These are phyloP conservation scores for Pseudonaja textilis DNA, from an alignment of 2,113 vertebrate genomes.

Conservation along the genomic window DNA sequence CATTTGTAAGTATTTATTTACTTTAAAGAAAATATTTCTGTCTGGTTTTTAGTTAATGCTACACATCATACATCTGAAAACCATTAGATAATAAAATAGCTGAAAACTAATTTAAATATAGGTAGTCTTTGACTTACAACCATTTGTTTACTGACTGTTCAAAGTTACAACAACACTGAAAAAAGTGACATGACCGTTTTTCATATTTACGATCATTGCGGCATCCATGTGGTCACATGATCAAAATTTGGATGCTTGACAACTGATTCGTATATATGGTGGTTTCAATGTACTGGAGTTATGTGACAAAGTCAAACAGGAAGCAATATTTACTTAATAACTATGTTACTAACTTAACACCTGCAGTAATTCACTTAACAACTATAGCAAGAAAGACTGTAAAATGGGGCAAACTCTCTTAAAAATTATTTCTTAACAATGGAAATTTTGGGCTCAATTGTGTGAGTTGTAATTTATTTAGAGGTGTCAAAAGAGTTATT, in stretches of 20 bases:
- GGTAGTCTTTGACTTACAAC: not conserved
- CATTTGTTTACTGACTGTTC: not conserved
- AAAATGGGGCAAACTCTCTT: not conserved
- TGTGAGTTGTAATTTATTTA: not conserved
- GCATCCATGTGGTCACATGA: not conserved
- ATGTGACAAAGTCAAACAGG: not conserved
- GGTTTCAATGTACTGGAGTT: not conserved
- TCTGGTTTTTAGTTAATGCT: slow-evolving; percentile 17
- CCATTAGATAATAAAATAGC: not conserved
- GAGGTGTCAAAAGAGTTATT: not conserved
- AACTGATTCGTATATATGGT: not conserved
- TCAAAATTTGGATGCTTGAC: not conserved
- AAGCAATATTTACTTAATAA: not conserved
- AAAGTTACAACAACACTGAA: not conserved
- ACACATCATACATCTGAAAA: not conserved
- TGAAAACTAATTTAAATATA: not conserved
- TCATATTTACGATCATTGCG: not conserved
- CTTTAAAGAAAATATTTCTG: not conserved
- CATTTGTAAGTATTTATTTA: not conserved
- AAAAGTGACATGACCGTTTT: not conserved
- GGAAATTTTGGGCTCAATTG: not conserved
- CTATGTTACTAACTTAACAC: not conserved
- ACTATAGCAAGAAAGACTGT: not conserved
- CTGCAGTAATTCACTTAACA: not conserved
- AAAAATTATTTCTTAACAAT: not conserved